Evolutionary conservation across 1,140 invertebrate genomes (phyloP).

Genomic region (Drosophila sechellia): DNA sequence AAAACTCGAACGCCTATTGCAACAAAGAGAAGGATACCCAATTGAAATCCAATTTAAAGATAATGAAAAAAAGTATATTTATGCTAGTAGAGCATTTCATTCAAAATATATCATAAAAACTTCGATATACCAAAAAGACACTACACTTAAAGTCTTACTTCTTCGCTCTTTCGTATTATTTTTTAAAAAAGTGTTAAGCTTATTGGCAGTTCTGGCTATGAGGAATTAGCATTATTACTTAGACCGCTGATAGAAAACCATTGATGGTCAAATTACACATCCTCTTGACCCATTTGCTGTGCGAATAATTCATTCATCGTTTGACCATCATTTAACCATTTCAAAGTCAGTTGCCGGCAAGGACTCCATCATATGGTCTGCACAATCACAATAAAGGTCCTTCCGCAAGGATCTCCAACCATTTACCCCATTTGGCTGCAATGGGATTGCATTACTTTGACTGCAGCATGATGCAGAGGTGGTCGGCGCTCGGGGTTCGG

Average conservation of each 20-base stretch:
- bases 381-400: conserved; percentile 46
- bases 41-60: background rate
- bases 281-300: conserved; percentile 3
- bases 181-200: background rate
- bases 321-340: conserved; percentile 45
- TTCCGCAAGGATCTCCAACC: conserved; percentile 15
- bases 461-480: conserved; percentile 34
- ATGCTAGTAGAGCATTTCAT: background rate
- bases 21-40: background rate
- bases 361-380: conserved; percentile 40
- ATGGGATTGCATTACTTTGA: conserved; percentile 48
- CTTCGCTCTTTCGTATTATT: no score
- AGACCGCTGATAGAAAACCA: background rate
- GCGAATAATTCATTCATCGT: conserved; percentile 41
- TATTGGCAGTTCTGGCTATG: background rate
- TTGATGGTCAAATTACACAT: conserved; percentile 7
- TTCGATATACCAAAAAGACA: no score
- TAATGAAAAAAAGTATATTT: background rate
- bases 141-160: no score
- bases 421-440: conserved; percentile 32
- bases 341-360: conserved; percentile 39
- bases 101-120: no score
- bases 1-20: background rate
- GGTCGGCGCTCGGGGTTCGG: background rate
- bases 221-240: background rate